Conservation (phyloP, 1,140 invertebrate species). For the Aphaenogaster rudis region DNA sequence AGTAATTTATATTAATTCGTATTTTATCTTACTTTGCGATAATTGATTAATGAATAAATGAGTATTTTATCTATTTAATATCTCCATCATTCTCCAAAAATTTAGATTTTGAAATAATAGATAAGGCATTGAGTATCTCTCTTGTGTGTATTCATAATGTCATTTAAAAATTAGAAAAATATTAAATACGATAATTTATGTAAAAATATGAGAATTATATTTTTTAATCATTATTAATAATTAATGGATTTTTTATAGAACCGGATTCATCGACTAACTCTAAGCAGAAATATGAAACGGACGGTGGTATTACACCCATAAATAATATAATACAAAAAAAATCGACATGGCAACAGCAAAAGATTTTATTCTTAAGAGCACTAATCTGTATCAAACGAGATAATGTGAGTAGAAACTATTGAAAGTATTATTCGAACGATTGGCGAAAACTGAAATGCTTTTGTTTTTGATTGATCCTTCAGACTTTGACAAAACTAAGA, state of each 20-base stretch:
- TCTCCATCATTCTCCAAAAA: no score
- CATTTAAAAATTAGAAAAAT: no score
- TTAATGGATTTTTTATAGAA: no score
- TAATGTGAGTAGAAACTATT: slow-evolving; percentile 84
- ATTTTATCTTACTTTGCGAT: neutral
- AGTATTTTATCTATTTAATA: neutral
- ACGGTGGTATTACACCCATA: neutral
- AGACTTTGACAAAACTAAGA: no score
- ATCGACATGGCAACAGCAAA: slow-evolving; percentile 88
- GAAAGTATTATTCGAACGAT: neutral
- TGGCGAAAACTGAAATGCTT: no score
- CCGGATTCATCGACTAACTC: neutral
- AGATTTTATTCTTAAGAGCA: slow-evolving; percentile 88
- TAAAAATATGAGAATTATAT: no score
- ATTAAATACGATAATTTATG: neutral
- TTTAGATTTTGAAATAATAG: no score
- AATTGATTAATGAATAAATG: neutral
- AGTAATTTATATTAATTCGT: no score
- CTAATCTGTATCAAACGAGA: slow-evolving; percentile 89
- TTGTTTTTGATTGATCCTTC: no score
- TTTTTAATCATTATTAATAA: no score
- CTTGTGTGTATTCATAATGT: no score
- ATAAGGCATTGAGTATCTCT: neutral
- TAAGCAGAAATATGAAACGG: neutral
- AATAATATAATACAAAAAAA: slow-evolving; percentile 9